A percentile compares a stretch with the other conserved stretches of the same genome.
Conservation (phyloP, 2,113 vertebrate species). For the Onychostoma macrolepis region DNA sequence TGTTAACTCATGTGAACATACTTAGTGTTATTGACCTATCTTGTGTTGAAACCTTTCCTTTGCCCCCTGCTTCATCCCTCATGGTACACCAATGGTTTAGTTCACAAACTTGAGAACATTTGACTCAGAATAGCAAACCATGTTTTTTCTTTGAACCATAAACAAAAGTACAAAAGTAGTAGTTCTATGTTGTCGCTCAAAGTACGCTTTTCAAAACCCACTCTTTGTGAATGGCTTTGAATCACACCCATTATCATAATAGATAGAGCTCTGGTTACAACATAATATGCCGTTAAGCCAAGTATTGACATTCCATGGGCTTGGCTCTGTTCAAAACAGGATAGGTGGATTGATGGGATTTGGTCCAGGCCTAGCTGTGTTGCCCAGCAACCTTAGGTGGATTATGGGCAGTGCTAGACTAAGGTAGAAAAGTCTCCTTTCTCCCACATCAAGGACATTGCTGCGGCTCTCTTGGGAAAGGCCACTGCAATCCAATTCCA, state of each 20-base stretch:
- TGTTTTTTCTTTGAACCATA: neutral
- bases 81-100: neutral
- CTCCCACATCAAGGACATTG: slow-evolving; percentile 27
- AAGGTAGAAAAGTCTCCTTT: neutral
- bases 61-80: neutral
- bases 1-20: neutral
- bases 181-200: slow-evolving; percentile 1
- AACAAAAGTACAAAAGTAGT: neutral
- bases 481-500: slow-evolving; percentile 58
- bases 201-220: neutral
- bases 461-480: slow-evolving; percentile 34
- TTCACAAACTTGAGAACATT: neutral
- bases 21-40: neutral
- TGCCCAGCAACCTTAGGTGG: slow-evolving; percentile 28
- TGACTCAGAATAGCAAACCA: slow-evolving; percentile 17
- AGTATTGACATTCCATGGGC: slow-evolving; percentile 53
- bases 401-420: neutral
- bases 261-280: slow-evolving; percentile 29
- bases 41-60: neutral
- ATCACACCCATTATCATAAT: slow-evolving; percentile 49
- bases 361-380: slow-evolving; percentile 14
- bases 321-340: slow-evolving; percentile 62
- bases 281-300: slow-evolving; percentile 8
- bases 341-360: slow-evolving; percentile 49
- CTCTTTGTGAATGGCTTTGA: slow-evolving; percentile 17